Evolutionary conservation across 2,113 vertebrate species (phyloP).

Genomic region (Platysternon megacephalum): DNA sequence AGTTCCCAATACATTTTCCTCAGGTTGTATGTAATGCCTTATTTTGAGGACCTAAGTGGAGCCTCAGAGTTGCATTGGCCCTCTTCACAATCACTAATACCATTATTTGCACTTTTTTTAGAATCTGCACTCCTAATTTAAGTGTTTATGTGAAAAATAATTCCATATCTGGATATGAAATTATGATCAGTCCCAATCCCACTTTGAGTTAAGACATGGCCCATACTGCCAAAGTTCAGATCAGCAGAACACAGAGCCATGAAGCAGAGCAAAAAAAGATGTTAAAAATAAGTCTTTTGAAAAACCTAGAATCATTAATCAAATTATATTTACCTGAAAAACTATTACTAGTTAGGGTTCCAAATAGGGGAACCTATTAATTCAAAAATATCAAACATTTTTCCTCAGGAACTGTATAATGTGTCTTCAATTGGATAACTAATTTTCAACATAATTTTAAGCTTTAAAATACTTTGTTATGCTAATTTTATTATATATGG

Average conservation of each 20-base stretch:
- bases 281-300: background rate
- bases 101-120: background rate
- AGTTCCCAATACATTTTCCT: background rate
- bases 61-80: background rate
- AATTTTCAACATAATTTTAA: background rate
- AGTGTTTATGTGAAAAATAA: background rate
- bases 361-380: background rate
- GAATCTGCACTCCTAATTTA: background rate
- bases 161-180: background rate
- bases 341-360: background rate
- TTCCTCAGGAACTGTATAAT: fast-evolving
- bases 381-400: background rate
- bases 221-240: background rate
- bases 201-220: background rate
- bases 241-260: background rate
- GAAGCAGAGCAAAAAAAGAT: slow-evolving; percentile 19
- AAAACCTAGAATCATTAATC: background rate
- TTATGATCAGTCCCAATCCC: background rate
- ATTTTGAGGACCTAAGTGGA: background rate
- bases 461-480: background rate
- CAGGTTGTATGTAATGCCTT: background rate
- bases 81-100: background rate
- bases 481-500: background rate
- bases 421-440: background rate
- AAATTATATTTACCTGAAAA: background rate